These are phyloP conservation scores for Eupeodes luniger DNA, from an alignment of 2,888 invertebrate species.

Conservation along the genomic window DNA sequence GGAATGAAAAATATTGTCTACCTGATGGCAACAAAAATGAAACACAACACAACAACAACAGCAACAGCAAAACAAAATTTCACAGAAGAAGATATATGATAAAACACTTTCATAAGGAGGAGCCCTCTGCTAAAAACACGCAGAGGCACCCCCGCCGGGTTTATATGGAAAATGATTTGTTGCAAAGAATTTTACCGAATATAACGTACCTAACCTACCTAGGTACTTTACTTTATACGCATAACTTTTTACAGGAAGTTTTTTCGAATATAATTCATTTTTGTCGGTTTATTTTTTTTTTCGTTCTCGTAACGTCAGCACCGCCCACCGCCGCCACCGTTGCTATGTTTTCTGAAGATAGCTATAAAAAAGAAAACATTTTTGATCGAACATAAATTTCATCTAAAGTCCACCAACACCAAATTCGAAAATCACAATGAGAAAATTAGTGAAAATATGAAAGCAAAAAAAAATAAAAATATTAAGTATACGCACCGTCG, in stretches of 20 bases:
- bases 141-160: not conserved
- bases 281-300: not conserved
- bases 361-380: slow-evolving; percentile 11
- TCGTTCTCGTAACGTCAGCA: not conserved
- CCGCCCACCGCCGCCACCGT: not conserved
- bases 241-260: not conserved
- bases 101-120: slow-evolving; percentile 30
- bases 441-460: slow-evolving; percentile 4
- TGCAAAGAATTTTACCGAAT: slow-evolving; percentile 48
- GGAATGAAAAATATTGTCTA: slow-evolving; percentile 22
- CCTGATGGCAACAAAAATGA: slow-evolving; percentile 30
- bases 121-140: not conserved
- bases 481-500: slow-evolving; percentile 66
- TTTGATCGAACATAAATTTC: slow-evolving; percentile 60
- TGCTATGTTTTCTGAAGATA: slow-evolving; percentile 43
- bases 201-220: slow-evolving; percentile 4
- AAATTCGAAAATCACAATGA: slow-evolving; percentile 16
- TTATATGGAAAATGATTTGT: slow-evolving; percentile 65
- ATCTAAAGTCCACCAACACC: slow-evolving; percentile 10
- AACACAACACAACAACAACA: not conserved
- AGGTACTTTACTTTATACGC: not conserved
- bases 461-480: slow-evolving; percentile 25
- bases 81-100: slow-evolving; percentile 26
- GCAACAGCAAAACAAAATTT: slow-evolving; percentile 12
- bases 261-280: slow-evolving; percentile 11